These are phyloP conservation scores for Pectinophora gossypiella DNA, from an alignment of 1,140 invertebrate species.

Conservation along the genomic window DNA sequence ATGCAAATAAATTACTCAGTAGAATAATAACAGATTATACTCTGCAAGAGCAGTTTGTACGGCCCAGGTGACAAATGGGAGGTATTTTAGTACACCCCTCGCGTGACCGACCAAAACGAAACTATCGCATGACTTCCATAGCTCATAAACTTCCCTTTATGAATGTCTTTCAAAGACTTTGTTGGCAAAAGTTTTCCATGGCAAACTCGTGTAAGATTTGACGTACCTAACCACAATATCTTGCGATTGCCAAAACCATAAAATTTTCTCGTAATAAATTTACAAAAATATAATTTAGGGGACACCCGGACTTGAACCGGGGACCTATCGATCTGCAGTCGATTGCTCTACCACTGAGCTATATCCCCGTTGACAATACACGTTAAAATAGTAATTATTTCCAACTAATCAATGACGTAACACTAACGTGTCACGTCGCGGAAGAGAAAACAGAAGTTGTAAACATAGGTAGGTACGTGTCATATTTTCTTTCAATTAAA, in stretches of 20 bases:
- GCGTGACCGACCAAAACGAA: slow-evolving; percentile 23
- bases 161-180: slow-evolving; percentile 29
- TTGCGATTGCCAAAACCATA: no score
- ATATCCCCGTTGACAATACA: neutral
- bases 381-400: neutral
- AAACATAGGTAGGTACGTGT: no score
- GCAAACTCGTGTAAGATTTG: neutral
- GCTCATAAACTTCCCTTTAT: slow-evolving; percentile 36
- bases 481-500: no score
- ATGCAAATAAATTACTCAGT: no score
- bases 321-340: slow-evolving; percentile 20
- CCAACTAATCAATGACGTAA: no score
- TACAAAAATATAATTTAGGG: slow-evolving; percentile 2
- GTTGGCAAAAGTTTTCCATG: slow-evolving; percentile 19
- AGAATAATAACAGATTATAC: no score
- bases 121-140: slow-evolving; percentile 37
- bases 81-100: neutral
- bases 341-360: slow-evolving; percentile 9
- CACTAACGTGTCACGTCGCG: no score
- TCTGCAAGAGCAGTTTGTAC: no score
- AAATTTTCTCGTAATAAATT: no score
- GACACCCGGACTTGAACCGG: slow-evolving; percentile 27
- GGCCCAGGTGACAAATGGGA: neutral
- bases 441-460: no score
- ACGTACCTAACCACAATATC: neutral